These are phyloP conservation scores for Mamestra brassicae DNA, from an alignment of 2,888 invertebrate genomes.

Conservation along the genomic window DNA sequence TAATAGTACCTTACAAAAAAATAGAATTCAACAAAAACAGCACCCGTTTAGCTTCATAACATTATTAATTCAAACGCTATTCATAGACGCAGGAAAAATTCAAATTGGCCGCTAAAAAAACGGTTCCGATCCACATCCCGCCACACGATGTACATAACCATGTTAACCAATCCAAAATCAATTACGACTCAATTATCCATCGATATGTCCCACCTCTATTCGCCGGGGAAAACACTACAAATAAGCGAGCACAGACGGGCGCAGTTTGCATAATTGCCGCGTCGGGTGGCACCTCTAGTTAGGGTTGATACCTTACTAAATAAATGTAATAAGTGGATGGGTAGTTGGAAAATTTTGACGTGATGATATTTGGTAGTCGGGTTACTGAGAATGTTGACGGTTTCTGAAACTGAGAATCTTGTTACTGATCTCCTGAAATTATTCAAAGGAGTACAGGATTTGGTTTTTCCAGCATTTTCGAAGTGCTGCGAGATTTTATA, in stretches of 20 bases:
- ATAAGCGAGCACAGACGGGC: slow-evolving; percentile 76
- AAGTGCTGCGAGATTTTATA: too few relatives aligned
- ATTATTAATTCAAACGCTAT: neutral
- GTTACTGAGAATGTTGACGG: neutral
- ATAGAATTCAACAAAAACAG: neutral
- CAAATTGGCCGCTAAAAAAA: neutral
- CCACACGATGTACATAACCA: slow-evolving; percentile 29
- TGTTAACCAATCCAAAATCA: slow-evolving; percentile 59
- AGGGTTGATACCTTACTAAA: slow-evolving; percentile 54
- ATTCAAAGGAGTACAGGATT: neutral
- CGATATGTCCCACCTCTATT: slow-evolving; percentile 69
- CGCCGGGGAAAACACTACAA: slow-evolving; percentile 76
- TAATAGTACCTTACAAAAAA: too few relatives aligned
- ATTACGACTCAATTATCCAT: slow-evolving; percentile 64
- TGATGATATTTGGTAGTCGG: slow-evolving; percentile 3
- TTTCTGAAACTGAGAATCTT: neutral
- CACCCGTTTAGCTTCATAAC: neutral
- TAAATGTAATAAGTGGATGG: slow-evolving; percentile 26
- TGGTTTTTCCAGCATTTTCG: neutral
- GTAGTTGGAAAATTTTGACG: slow-evolving; percentile 35
- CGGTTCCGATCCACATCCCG: slow-evolving; percentile 16
- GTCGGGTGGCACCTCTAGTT: slow-evolving; percentile 65
- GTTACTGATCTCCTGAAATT: neutral
- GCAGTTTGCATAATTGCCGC: slow-evolving; percentile 84
- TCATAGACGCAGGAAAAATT: neutral